A percentile compares a stretch with the other conserved stretches of the same genome.
Conservation (phyloP, 2,113 vertebrate genomes). For the Triplophysa rosa region DNA sequence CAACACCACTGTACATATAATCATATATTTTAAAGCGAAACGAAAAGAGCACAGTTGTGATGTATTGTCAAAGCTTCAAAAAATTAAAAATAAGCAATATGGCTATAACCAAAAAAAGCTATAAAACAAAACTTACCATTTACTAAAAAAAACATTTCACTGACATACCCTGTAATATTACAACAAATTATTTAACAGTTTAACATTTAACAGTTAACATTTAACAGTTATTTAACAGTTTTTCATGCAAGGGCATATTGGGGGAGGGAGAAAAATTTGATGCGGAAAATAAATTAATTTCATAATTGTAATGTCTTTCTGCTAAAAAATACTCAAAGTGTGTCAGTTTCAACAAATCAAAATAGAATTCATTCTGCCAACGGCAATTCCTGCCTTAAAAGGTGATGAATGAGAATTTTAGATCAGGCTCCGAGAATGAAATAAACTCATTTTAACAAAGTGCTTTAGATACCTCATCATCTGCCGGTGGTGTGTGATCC, state of each 20-base stretch:
- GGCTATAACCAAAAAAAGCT: background rate
- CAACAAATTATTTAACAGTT: conserved; percentile 19
- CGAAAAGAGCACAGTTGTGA: no score
- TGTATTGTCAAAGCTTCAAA: no score
- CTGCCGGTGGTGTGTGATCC: conserved; percentile 28
- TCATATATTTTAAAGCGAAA: no score
- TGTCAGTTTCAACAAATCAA: conserved; percentile 56
- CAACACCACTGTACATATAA: background rate
- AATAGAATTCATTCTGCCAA: conserved; percentile 50
- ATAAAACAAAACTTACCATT: background rate
- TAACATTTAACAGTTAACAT: conserved; percentile 21
- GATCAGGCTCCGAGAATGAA: conserved; percentile 45
- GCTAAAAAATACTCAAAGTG: conserved; percentile 43
- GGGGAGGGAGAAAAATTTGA: conserved; percentile 12
- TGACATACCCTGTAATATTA: conserved; percentile 10
- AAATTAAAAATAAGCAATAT: background rate
- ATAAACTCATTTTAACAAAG: conserved; percentile 49
- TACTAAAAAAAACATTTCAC: no score
- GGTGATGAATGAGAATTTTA: conserved; percentile 57
- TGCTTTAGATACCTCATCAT: conserved; percentile 42
- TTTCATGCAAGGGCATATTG: background rate
- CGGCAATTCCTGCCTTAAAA: conserved; percentile 56
- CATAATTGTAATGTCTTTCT: conserved; percentile 51
- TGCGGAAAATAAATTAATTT: conserved; percentile 42
- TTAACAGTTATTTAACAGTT: conserved; percentile 15